phyloP scores from a whole-genome alignment of 2,113 vertebrate genomes.

The Ia io region DNA sequence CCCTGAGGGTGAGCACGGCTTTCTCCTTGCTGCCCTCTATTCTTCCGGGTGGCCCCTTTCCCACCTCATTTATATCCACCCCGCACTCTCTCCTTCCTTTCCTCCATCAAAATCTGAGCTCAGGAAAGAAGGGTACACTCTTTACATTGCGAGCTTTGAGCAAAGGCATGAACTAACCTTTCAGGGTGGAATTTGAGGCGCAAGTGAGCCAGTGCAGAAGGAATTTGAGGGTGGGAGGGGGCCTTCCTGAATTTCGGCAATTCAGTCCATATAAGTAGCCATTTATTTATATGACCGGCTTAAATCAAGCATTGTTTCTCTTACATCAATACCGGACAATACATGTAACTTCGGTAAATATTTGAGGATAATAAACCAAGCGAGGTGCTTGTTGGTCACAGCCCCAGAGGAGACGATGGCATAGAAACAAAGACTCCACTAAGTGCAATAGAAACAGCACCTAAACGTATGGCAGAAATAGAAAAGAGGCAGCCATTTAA shows the following conservation, averaged over 20 bases:
- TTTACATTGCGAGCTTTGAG: neutral
- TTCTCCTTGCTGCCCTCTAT: neutral
- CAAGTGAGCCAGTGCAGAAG: neutral
- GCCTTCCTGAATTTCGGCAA: neutral
- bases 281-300: neutral
- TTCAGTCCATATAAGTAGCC: neutral
- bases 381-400: neutral
- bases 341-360: slow-evolving; percentile 1
- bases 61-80: neutral
- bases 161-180: neutral
- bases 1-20: neutral
- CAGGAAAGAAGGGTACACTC: neutral
- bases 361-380: neutral
- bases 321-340: neutral
- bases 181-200: neutral
- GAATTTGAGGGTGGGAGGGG: neutral
- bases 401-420: neutral
- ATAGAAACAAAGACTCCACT: neutral
- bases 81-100: neutral
- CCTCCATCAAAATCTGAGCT: neutral
- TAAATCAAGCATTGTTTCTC: neutral
- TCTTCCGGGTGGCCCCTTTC: neutral
- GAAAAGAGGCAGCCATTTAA: neutral
- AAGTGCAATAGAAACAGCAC: neutral
- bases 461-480: neutral